Conservation (phyloP, 2,113 vertebrate genomes). For the Cavia aperea region DNA sequence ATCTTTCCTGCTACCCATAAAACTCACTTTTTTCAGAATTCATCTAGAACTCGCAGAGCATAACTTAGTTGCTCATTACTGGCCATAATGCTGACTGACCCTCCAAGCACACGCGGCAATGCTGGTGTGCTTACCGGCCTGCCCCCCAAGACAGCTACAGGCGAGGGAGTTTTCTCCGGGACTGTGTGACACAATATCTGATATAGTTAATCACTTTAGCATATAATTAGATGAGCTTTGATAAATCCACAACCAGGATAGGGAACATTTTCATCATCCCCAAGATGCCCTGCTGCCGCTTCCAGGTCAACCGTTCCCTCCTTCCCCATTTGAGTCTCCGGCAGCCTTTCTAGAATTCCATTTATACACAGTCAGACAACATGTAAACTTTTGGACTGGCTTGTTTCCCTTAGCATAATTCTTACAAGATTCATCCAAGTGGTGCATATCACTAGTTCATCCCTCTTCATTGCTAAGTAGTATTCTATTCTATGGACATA, state of each 20-base stretch:
- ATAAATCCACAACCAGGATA: background rate
- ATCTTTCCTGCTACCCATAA: constrained; percentile 14
- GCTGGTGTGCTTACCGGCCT: background rate
- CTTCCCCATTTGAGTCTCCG: rapidly evolving
- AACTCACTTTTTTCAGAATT: constrained; percentile 32
- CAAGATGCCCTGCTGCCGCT: background rate
- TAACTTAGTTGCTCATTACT: constrained; percentile 41
- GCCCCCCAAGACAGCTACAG: background rate
- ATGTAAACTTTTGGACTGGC: background rate
- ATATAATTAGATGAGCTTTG: background rate
- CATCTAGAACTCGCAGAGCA: constrained; percentile 43
- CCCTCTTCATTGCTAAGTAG: background rate
- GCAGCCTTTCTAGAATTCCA: background rate
- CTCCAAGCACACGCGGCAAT: background rate
- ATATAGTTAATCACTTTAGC: background rate
- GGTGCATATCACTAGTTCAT: background rate
- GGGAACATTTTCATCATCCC: background rate
- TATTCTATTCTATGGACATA: background rate
- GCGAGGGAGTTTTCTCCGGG: background rate
- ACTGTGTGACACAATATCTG: background rate
- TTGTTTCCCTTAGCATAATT: background rate
- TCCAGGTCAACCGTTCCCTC: background rate
- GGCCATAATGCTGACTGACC: constrained; percentile 44
- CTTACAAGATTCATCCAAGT: background rate
- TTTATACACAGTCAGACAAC: background rate